These are phyloP conservation scores for Parapristionchus giblindavisi DNA, from an alignment of 2,888 invertebrate genomes.

Conservation along the genomic window DNA sequence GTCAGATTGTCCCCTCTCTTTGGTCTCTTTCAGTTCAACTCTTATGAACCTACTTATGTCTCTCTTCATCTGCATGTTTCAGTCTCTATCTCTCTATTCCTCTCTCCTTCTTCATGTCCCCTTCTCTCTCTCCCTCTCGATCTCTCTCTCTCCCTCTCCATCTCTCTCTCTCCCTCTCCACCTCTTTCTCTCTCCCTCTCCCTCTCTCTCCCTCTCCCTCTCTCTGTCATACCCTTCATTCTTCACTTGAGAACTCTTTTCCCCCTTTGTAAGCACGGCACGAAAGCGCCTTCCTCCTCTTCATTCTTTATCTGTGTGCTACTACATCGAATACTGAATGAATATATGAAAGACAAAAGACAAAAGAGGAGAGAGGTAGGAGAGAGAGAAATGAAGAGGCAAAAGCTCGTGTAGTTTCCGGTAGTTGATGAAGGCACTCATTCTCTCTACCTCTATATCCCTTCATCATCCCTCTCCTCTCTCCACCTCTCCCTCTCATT, in stretches of 20 bases:
- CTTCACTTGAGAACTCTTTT: conserved; percentile 10
- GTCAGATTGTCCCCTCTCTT: too few relatives aligned
- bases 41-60: too few relatives aligned
- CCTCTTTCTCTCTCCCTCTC: conserved; percentile 20
- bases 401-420: too few relatives aligned
- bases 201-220: conserved; percentile 15
- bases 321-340: conserved; percentile 1
- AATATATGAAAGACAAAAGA: neutral
- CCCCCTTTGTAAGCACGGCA: neutral
- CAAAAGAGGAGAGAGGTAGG: neutral
- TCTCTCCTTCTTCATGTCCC: conserved; percentile 7
- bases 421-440: too few relatives aligned
- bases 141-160: conserved; percentile 7
- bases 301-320: conserved; percentile 19
- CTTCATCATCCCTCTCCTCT: neutral
- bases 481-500: neutral
- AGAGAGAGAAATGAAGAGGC: neutral
- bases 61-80: neutral
- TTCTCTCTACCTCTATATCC: neutral
- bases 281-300: neutral
- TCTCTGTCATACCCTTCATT: conserved; percentile 5
- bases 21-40: too few relatives aligned
- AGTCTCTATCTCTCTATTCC: neutral
- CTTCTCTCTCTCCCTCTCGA: conserved; percentile 13
- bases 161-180: conserved; percentile 29